Evolutionary conservation across 2,113 vertebrate species (phyloP).

Genomic region (Brienomyrus brachyistius): DNA sequence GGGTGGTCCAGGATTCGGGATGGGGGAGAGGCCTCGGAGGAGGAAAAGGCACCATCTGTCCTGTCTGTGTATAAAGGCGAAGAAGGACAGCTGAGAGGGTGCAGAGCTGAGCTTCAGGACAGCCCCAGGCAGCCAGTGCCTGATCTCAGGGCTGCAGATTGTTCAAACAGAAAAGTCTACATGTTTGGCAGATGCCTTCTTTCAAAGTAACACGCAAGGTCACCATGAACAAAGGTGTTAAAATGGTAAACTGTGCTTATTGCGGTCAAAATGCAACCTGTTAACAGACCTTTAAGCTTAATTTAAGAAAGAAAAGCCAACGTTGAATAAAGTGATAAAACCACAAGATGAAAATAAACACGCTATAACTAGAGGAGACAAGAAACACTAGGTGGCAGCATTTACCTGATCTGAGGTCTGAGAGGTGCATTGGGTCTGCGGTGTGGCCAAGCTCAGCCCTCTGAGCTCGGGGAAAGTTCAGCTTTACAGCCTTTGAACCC

Average conservation of each 20-base stretch:
- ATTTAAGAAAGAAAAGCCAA: neutral
- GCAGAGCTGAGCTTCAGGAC: neutral
- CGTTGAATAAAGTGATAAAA: neutral
- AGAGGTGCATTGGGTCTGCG: neutral
- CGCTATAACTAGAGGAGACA: neutral
- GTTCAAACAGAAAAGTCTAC: neutral
- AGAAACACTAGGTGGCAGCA: neutral
- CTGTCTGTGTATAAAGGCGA: neutral
- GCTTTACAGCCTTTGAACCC: constrained; percentile 56
- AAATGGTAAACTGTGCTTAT: neutral
- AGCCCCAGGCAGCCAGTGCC: neutral
- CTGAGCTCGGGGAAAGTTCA: constrained; percentile 66
- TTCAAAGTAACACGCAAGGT: neutral
- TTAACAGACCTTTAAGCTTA: neutral
- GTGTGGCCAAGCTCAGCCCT: constrained; percentile 37
- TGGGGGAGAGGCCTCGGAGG: constrained; percentile 25
- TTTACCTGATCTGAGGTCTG: constrained; percentile 41
- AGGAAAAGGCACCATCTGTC: constrained; percentile 18
- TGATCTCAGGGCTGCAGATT: neutral
- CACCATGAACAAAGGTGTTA: neutral
- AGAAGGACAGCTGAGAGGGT: neutral
- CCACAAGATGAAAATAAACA: neutral
- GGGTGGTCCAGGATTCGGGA: constrained; percentile 14
- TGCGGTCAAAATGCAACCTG: neutral
- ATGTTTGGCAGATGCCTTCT: neutral